Conservation (phyloP, 2,797 vertebrate genomes). For the Discoglossus pictus region DNA sequence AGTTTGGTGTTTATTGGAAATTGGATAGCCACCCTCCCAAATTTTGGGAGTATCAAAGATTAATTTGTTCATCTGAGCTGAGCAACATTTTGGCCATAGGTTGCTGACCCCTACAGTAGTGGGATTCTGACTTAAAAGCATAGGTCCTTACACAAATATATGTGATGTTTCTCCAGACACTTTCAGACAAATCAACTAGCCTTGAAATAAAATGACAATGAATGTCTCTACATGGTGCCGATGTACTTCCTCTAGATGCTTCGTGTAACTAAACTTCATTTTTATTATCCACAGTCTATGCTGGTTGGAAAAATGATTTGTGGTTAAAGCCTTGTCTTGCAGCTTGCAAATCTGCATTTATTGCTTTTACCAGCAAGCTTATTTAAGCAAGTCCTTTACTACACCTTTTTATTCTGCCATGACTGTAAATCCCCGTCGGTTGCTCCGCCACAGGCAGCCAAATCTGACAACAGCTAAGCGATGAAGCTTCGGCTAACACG, state of each 20-base stretch:
- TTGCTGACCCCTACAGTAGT: no score
- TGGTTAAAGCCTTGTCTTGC: conserved; percentile 46
- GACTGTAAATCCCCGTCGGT: conserved; percentile 27
- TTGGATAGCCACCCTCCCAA: no score
- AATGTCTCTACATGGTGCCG: conserved; percentile 24
- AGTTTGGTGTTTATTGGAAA: no score
- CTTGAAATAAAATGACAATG: conserved; percentile 48
- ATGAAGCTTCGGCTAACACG: background rate
- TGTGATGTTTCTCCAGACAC: background rate
- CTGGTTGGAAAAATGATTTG: conserved; percentile 45
- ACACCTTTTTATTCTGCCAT: conserved; percentile 31
- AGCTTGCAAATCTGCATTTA: conserved; percentile 48
- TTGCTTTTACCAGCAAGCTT: conserved; percentile 43
- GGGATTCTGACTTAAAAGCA: no score
- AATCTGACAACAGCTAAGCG: conserved; percentile 10
- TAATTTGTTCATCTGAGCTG: no score
- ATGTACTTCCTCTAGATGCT: conserved; percentile 41
- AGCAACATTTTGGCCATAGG: no score
- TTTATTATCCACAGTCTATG: conserved; percentile 35
- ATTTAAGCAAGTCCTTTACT: conserved; percentile 37
- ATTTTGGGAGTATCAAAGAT: no score
- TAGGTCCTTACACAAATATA: background rate
- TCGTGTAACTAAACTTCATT: conserved; percentile 45
- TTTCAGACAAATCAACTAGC: conserved; percentile 25
- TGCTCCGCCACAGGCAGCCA: conserved; percentile 3